A percentile compares a stretch with the other conserved stretches of the same genome.
These are phyloP conservation scores for Novumbra hubbsi DNA, from an alignment of 2,797 vertebrate species.

Conservation along the genomic window DNA sequence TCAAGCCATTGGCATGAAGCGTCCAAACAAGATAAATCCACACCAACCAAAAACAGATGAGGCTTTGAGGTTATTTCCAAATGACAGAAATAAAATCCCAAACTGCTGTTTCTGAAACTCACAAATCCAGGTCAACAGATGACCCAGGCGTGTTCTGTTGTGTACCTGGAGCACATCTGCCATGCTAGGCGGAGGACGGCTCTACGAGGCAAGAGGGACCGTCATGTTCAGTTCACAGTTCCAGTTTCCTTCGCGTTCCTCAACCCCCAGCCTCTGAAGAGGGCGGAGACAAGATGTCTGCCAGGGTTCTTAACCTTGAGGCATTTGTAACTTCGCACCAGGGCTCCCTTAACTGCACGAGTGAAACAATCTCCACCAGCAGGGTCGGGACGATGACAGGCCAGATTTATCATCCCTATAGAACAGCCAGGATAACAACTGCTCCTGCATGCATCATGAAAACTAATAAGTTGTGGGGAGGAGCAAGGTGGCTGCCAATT, in stretches of 20 bases:
- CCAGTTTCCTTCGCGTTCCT: constrained; percentile 34
- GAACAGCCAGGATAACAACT: constrained; percentile 43
- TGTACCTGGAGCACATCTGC: constrained; percentile 11
- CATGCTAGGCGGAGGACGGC: constrained; percentile 41
- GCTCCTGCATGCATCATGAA: constrained; percentile 57
- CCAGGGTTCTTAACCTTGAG: constrained; percentile 57
- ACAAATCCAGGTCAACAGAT: not conserved
- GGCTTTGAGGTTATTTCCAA: not conserved
- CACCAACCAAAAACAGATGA: not conserved
- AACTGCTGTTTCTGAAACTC: not conserved
- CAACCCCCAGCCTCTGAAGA: constrained; percentile 28
- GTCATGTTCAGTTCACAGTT: constrained; percentile 38
- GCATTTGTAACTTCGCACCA: constrained; percentile 54
- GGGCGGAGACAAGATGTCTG: constrained; percentile 34
- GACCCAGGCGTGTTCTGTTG: constrained; percentile 14
- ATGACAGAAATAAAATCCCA: not conserved
- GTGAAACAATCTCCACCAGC: constrained; percentile 54
- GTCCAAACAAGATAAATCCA: not conserved
- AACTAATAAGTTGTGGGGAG: constrained; percentile 52
- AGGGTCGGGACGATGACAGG: constrained; percentile 37
- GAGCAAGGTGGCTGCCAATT: constrained; percentile 51
- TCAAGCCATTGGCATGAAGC: not conserved
- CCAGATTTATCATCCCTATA: constrained; percentile 46
- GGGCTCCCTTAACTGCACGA: constrained; percentile 48
- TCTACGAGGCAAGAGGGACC: constrained; percentile 38